These are phyloP conservation scores for Apolygus lucorum DNA, from an alignment of 1,140 invertebrate species.

Conservation along the genomic window DNA sequence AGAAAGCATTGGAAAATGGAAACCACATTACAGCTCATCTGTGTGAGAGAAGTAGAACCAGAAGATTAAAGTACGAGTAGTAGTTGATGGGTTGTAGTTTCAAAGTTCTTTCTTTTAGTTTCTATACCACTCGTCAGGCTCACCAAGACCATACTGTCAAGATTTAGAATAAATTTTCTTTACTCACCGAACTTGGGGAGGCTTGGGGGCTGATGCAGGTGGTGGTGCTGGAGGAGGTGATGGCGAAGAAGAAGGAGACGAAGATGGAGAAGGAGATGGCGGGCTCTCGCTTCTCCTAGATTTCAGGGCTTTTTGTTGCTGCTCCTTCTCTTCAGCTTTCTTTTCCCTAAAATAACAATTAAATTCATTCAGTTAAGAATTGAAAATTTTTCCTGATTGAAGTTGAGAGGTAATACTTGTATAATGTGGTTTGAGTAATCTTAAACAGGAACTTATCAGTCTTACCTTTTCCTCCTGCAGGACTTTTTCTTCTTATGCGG, in stretches of 20 bases:
- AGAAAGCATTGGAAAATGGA: too few relatives aligned
- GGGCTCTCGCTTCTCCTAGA: neutral
- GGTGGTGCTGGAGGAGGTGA: neutral
- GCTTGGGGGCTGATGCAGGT: neutral
- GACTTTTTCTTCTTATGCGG: neutral
- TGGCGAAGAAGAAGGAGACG: neutral
- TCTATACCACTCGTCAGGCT: neutral
- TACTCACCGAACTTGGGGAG: conserved; percentile 1
- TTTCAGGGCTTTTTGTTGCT: neutral
- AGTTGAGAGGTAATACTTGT: too few relatives aligned
- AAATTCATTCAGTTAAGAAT: too few relatives aligned
- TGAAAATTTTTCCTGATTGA: too few relatives aligned
- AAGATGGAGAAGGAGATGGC: neutral
- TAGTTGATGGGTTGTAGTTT: neutral
- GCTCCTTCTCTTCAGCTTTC: neutral
- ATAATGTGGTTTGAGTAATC: too few relatives aligned
- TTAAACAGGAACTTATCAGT: too few relatives aligned
- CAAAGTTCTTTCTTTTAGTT: neutral
- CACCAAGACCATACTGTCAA: neutral
- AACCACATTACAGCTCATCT: neutral
- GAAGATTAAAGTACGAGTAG: neutral
- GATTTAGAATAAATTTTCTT: neutral
- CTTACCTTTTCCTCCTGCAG: neutral
- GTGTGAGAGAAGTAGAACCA: neutral
- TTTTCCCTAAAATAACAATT: too few relatives aligned